Base-by-base conservation (phyloP, 2,888 invertebrate species). In the Agrochola circellaris region DNA sequence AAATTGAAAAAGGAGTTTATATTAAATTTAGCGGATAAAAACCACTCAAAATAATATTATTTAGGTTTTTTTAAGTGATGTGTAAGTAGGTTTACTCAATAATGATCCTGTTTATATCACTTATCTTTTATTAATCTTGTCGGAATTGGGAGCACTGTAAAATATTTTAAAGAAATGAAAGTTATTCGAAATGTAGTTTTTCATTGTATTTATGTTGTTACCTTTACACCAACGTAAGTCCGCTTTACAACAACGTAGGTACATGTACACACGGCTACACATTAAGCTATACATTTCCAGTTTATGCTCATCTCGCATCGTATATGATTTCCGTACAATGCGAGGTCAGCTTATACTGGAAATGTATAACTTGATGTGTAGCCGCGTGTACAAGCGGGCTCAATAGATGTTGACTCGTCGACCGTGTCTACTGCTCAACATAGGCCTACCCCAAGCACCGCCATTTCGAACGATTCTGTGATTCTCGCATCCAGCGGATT, bases 11-110 rank as follows among this genome's bases (percentile, higher is more conserved):
- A 5, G 76, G 76, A 34, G 0, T 69, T 3, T 79, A 73, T 66
- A 20, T 79, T n/a, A 77, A 79, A 42, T 34, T 58, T 70, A 45
- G 70, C 9, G 70, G 73, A n/a, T 73, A 56, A 71, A 70, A 3
- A 11, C 17, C 17, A 34, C 3, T 17, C 9, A 6, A 34, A 67
- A 51, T 34, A n/a, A 6, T 15, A 20, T 7, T 26, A 66, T 26
- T 20, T 65, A 42, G n/a, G 20, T 1, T 9, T 65, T 42, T 42
- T n/a, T 20, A 56, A 30, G 15, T n/a, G 8, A 0, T 42, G 9
- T 64, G 8, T 30, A 23, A 20, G 15, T 30, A 9, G 2, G 5
- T 26, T 48, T 30, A 8, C 4, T 66, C 13, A 48, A 42, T 9
- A 20, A 65, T 20, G 20, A 20, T 3, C 20, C 38, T 38, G 2